Conservation (phyloP, 2,797 vertebrate species). For the Micromesistius poutassou region DNA sequence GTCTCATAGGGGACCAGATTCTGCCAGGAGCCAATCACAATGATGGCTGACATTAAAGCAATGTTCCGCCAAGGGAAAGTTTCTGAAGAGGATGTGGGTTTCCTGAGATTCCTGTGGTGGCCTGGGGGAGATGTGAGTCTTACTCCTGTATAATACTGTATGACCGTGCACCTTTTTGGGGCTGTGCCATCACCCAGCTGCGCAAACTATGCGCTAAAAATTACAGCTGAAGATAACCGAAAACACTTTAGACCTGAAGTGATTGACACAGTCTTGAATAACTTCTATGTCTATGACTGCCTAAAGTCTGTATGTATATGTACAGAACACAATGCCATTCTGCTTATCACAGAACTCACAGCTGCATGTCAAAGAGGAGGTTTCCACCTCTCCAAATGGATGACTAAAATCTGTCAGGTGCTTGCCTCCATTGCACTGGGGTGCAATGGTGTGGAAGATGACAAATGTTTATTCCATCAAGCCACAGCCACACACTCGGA, state of each 20-base stretch:
- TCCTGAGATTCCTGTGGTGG: constrained; percentile 14
- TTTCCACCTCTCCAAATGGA: constrained; percentile 16
- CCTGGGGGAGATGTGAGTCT: constrained; percentile 1
- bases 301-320: constrained; percentile 1
- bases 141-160: neutral
- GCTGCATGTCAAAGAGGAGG: constrained; percentile 12
- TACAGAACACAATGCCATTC: neutral
- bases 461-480: constrained; percentile 7
- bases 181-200: no score
- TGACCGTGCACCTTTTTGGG: no score
- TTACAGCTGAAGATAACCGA: constrained; percentile 13
- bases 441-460: constrained; percentile 10
- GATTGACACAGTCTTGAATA: neutral
- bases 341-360: constrained; percentile 9
- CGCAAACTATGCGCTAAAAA: constrained; percentile 11
- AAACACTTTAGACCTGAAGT: neutral
- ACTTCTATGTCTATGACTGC: constrained; percentile 10
- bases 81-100: neutral
- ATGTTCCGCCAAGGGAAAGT: neutral
- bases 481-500: constrained; percentile 1
- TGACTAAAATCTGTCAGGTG: constrained; percentile 1
- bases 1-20: neutral
- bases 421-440: constrained; percentile 14
- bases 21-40: neutral
- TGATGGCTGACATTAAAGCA: neutral